Evolutionary conservation across 2,888 invertebrate species (phyloP).

Genomic region (Amblyteles armatorius): DNA sequence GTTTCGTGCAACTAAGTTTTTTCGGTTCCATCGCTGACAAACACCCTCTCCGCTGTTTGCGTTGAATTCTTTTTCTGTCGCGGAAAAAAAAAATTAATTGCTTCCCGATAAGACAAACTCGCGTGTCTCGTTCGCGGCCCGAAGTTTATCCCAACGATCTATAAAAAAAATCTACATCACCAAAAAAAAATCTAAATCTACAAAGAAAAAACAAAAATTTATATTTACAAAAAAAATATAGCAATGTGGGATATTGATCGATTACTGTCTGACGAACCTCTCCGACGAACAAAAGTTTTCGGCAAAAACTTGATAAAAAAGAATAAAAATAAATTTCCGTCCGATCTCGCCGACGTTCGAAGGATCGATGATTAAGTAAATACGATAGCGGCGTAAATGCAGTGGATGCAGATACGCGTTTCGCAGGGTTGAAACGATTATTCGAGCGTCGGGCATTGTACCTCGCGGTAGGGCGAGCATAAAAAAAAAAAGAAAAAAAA

Average conservation of each 20-base stretch:
- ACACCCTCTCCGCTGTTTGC: constrained; percentile 32
- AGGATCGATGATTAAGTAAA: not conserved
- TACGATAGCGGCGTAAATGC: not conserved
- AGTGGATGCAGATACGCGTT: not conserved
- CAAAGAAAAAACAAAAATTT: too few relatives aligned
- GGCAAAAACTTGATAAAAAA: too few relatives aligned
- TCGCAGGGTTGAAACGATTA: constrained; percentile 5
- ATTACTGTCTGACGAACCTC: too few relatives aligned
- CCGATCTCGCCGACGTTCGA: too few relatives aligned
- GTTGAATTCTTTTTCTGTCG: not conserved
- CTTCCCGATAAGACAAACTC: not conserved
- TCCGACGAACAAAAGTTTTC: too few relatives aligned
- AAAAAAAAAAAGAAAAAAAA: constrained; percentile 30
- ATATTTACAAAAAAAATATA: too few relatives aligned
- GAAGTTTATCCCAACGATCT: too few relatives aligned
- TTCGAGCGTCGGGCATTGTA: not conserved
- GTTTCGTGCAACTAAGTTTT: not conserved
- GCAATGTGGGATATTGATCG: too few relatives aligned
- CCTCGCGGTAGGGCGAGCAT: not conserved
- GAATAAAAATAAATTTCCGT: too few relatives aligned
- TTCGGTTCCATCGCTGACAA: not conserved
- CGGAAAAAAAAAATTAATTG: not conserved
- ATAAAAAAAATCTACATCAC: too few relatives aligned
- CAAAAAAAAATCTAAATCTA: too few relatives aligned
- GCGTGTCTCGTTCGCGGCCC: not conserved